Evolutionary conservation across 64 coral and sea anemone species (phyloP).

Genomic region (Dendrophyllia cribrosa): DNA sequence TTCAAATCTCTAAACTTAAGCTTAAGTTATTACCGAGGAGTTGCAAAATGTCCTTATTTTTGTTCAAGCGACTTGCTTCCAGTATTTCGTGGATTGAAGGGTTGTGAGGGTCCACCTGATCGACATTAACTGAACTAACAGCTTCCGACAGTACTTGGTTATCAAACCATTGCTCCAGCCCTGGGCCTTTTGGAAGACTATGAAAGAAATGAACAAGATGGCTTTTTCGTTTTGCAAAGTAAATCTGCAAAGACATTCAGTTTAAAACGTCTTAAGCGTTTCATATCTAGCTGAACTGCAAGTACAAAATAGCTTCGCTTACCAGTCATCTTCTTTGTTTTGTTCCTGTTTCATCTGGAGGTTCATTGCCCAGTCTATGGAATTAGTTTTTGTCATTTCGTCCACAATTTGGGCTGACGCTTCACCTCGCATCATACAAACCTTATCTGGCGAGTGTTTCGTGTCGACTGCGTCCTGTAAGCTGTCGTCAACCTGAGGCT

Average conservation of each 20-base stretch:
- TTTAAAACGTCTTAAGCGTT: background rate
- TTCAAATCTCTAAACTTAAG: background rate
- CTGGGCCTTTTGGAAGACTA: constrained; percentile 39
- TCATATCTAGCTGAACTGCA: background rate
- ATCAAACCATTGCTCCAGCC: constrained; percentile 24
- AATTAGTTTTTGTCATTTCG: constrained; percentile 38
- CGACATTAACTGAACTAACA: constrained; percentile 38
- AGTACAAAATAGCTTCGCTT: background rate
- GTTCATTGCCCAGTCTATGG: constrained; percentile 44
- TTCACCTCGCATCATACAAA: constrained; percentile 39
- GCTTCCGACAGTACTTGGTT: constrained; percentile 33
- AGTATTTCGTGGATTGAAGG: constrained; percentile 58
- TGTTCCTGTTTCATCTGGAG: constrained; percentile 15
- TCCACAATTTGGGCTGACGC: constrained; percentile 55
- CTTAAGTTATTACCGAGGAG: constrained; percentile 5
- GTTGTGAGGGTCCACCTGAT: constrained; percentile 10
- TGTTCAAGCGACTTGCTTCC: constrained; percentile 54
- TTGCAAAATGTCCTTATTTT: constrained; percentile 57
- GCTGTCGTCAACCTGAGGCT: background rate
- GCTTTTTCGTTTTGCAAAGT: background rate
- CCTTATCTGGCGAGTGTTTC: background rate
- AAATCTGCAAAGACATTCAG: background rate
- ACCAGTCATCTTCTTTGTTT: constrained; percentile 20
- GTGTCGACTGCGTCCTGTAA: background rate
- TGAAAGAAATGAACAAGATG: constrained; percentile 38